Conservation (phyloP, 2,888 invertebrate genomes). For the Coenonympha arcania region DNA sequence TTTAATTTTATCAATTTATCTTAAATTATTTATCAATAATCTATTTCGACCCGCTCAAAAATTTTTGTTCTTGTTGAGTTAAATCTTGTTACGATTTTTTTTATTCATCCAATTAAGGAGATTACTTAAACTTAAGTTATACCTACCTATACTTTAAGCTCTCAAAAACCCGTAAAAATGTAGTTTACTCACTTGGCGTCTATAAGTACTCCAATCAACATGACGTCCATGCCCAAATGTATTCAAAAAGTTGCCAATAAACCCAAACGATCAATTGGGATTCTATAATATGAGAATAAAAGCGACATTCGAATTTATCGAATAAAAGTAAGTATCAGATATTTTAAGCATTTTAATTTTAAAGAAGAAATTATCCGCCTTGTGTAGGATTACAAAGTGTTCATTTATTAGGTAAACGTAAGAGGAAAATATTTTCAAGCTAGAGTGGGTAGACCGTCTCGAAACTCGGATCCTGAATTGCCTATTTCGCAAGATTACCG, state of each 20-base stretch:
- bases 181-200: conserved; percentile 8
- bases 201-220: conserved; percentile 11
- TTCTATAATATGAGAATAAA: neutral
- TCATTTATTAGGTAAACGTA: conserved; percentile 52
- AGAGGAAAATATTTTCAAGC: conserved; percentile 33
- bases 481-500: conserved; percentile 35
- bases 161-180: neutral
- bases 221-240: conserved; percentile 7
- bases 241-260: conserved; percentile 11
- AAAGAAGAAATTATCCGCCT: conserved; percentile 29
- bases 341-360: conserved; percentile 12
- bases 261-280: neutral
- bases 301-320: neutral
- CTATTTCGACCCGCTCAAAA: too few relatives aligned
- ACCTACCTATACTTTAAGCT: neutral
- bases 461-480: conserved; percentile 41
- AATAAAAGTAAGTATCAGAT: neutral
- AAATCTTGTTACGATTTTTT: too few relatives aligned
- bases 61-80: too few relatives aligned
- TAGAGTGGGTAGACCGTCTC: conserved; percentile 36
- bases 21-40: too few relatives aligned
- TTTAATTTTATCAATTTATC: too few relatives aligned
- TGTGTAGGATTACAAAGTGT: conserved; percentile 55
- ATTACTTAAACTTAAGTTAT: too few relatives aligned
- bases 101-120: too few relatives aligned